Percentiles rank a stretch among this genome's conserved stretches.
phyloP scores from a whole-genome alignment of 1,140 invertebrate species.

The Choristoneura fumiferana region DNA sequence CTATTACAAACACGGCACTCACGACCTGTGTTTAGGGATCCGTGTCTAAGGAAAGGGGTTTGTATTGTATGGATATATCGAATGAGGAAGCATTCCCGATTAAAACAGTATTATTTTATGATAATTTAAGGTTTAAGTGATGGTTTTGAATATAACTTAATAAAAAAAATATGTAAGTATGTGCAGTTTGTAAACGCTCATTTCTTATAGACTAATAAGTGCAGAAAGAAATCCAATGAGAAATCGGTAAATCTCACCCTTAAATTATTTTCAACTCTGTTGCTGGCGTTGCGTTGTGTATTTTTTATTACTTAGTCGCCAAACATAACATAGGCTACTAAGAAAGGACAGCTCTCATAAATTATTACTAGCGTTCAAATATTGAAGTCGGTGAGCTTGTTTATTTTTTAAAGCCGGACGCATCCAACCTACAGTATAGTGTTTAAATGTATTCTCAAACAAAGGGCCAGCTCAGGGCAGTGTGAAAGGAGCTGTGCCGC shows the following conservation, averaged over 20 bases:
- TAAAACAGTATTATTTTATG: too few relatives aligned
- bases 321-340: slow-evolving; percentile 13
- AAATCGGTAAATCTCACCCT: too few relatives aligned
- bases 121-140: too few relatives aligned
- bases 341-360: slow-evolving; percentile 59
- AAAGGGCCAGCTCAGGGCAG: slow-evolving; percentile 57
- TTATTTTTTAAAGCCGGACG: slow-evolving; percentile 68
- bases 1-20: slow-evolving; percentile 9
- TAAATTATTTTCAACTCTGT: too few relatives aligned
- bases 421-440: slow-evolving; percentile 56
- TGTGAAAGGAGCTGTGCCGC: slow-evolving; percentile 57
- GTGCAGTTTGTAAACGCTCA: too few relatives aligned
- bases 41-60: neutral
- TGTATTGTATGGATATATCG: too few relatives aligned
- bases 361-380: slow-evolving; percentile 67
- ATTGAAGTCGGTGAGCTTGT: slow-evolving; percentile 51
- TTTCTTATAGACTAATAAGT: too few relatives aligned
- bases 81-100: too few relatives aligned
- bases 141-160: too few relatives aligned
- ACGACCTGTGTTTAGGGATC: neutral
- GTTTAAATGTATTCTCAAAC: slow-evolving; percentile 75
- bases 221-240: too few relatives aligned
- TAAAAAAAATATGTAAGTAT: too few relatives aligned
- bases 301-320: slow-evolving; percentile 7
- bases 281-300: neutral